These are phyloP conservation scores for Ciconia maguari DNA, from an alignment of 2,113 vertebrate genomes.

Conservation along the genomic window DNA sequence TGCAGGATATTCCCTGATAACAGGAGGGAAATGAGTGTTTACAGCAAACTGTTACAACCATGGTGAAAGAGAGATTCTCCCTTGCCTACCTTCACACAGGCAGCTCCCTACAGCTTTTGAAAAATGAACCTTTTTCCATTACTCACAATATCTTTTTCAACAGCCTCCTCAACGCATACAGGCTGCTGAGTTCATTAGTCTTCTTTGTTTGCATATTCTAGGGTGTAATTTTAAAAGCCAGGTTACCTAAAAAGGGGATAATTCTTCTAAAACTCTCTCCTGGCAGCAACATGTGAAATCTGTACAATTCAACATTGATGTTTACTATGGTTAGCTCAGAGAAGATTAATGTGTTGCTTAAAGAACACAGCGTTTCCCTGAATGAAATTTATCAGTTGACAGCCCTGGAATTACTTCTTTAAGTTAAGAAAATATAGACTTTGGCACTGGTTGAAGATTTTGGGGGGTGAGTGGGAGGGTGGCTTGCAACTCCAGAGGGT, in stretches of 20 bases:
- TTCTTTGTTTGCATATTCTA: constrained; percentile 28
- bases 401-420: constrained; percentile 48
- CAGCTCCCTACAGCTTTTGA: constrained; percentile 13
- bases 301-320: constrained; percentile 30
- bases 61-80: not conserved
- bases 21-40: not conserved
- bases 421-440: constrained; percentile 47
- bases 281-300: constrained; percentile 38
- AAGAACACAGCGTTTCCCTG: not conserved
- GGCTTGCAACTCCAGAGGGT: constrained; percentile 39
- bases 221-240: constrained; percentile 50
- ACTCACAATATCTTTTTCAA: constrained; percentile 26
- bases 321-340: constrained; percentile 31
- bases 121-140: constrained; percentile 57
- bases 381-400: constrained; percentile 46
- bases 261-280: constrained; percentile 34
- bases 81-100: not conserved
- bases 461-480: constrained; percentile 25
- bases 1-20: not conserved
- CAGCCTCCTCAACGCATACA: not conserved
- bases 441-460: constrained; percentile 42
- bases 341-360: constrained; percentile 53
- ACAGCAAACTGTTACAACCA: not conserved
- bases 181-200: constrained; percentile 41
- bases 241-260: constrained; percentile 57